Conservation (phyloP, 2,797 vertebrate genomes). For the Cottoperca gobio region DNA sequence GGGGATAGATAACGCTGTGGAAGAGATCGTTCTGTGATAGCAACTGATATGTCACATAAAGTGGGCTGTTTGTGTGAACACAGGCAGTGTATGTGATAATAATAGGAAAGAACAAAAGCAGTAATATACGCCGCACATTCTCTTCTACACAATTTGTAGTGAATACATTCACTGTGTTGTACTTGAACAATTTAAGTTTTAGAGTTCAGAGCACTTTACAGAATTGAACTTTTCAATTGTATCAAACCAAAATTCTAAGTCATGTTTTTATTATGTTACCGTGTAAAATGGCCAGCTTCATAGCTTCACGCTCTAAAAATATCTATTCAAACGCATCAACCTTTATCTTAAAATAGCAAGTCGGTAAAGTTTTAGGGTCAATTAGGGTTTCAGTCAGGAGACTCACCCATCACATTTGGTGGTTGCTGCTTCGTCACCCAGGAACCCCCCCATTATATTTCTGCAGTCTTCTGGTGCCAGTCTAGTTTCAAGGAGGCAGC, state of each 20-base stretch:
- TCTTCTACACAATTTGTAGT: background rate
- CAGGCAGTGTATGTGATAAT: conserved; percentile 39
- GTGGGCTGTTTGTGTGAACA: conserved; percentile 40
- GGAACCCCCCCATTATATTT: background rate
- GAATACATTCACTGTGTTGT: conserved; percentile 7
- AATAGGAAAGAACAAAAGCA: conserved; percentile 16
- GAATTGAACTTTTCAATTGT: background rate
- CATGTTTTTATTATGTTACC: background rate
- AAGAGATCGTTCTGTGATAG: conserved; percentile 52
- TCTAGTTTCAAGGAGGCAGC: background rate
- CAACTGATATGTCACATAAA: conserved; percentile 57
- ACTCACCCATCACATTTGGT: background rate
- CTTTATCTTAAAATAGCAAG: background rate
- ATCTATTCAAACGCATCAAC: background rate
- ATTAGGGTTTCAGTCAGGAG: background rate
- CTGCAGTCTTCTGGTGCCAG: background rate
- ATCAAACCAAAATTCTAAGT: too few relatives aligned
- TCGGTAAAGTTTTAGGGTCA: background rate
- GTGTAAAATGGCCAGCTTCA: background rate
- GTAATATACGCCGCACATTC: background rate
- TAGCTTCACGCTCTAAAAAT: too few relatives aligned
- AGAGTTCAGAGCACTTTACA: background rate
- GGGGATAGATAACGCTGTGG: conserved; percentile 36
- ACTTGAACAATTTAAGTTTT: background rate
- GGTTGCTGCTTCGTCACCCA: background rate